Conservation (phyloP, 2,888 invertebrate species). For the Acleris laterana region DNA sequence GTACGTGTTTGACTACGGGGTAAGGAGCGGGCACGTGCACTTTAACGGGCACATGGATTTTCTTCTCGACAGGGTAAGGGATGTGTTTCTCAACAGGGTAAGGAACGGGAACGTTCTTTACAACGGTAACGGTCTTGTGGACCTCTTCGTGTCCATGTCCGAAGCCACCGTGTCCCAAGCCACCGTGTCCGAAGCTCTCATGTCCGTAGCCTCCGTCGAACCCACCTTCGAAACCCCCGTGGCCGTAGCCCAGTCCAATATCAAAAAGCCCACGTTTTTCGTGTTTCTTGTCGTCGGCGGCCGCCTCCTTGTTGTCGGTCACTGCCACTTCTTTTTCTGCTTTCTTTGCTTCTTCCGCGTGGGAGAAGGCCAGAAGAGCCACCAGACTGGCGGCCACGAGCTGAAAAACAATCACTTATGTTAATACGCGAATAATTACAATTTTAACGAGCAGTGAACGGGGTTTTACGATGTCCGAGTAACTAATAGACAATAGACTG, state of each 20-base stretch:
- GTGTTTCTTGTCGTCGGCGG: conserved; percentile 87
- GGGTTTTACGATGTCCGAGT: not conserved
- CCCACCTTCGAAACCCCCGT: conserved; percentile 52
- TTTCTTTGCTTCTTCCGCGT: conserved; percentile 84
- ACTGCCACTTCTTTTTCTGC: conserved; percentile 84
- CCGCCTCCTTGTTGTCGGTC: conserved; percentile 81
- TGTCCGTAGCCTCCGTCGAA: conserved; percentile 50
- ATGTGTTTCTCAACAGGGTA: conserved; percentile 90
- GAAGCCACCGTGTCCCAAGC: conserved; percentile 51
- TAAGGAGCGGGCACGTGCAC: conserved; percentile 88
- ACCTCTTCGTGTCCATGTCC: conserved; percentile 78
- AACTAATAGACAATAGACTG: conserved; percentile 10
- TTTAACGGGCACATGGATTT: conserved; percentile 85
- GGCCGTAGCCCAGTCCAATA: conserved; percentile 79
- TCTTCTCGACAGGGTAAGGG: conserved; percentile 87
- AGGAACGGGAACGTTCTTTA: conserved; percentile 89
- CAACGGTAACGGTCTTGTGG: conserved; percentile 88
- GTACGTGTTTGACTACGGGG: conserved; percentile 87
- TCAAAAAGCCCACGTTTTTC: conserved; percentile 89
- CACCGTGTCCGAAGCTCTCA: conserved; percentile 57
- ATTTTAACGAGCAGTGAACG: conserved; percentile 10
- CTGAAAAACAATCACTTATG: conserved; percentile 57
- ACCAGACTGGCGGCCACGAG: conserved; percentile 86
- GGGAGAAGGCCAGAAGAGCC: conserved; percentile 84
- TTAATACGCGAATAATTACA: conserved; percentile 18